Evolutionary conservation across 1,140 invertebrate genomes (phyloP), one percentile per base, ranked within the genome.

Genomic region (Drosophila repletoides): DNA sequence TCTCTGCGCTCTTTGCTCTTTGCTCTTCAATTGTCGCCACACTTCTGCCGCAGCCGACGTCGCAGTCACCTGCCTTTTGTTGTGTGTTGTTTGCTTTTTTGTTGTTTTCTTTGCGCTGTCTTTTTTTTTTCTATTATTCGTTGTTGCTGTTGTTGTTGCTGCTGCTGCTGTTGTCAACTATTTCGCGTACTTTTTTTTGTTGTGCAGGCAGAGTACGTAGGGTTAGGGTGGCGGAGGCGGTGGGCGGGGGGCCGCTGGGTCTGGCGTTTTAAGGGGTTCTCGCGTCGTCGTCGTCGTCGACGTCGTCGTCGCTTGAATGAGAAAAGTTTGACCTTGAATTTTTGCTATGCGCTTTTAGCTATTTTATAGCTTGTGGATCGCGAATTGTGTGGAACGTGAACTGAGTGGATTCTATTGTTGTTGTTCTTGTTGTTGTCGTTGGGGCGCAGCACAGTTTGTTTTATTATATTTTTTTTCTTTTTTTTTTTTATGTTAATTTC

Each of bases 291-390:
- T 52, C 15, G 51, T 38, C 29, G 61, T 24, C 17, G 61, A 15
- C n/a, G 41, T 41, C 5, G 56, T 6, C 22, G 33, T 26, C 31
- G 61, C 55, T 60, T 76, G 63, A 68, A 84, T 84, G 80, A 86
- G 79, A 84, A 84, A 86, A 84, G 80, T 86, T 86, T 84, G 80
- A 84, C 80, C 80, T 84, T 84, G 80, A 86, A 75, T 63, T 22
- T 67, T 72, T 69, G 53, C 58, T 63, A 59, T 76, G 74, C 63
- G 75, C 60, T 80, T 64, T 68, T 76, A 40, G 41, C 59, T 31
- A 40, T 34, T 38, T 31, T 43, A 14, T 36, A 14, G 26, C 12
- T n/a, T 46, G 29, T 26, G 28, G 38, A 6, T 29, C 34, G 28
- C 14, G 29, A 12, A 28, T 51, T 65, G 41, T 34, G 29, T 28